These are phyloP conservation scores for Falco naumanni DNA, from an alignment of 2,797 vertebrate species.

Conservation along the genomic window DNA sequence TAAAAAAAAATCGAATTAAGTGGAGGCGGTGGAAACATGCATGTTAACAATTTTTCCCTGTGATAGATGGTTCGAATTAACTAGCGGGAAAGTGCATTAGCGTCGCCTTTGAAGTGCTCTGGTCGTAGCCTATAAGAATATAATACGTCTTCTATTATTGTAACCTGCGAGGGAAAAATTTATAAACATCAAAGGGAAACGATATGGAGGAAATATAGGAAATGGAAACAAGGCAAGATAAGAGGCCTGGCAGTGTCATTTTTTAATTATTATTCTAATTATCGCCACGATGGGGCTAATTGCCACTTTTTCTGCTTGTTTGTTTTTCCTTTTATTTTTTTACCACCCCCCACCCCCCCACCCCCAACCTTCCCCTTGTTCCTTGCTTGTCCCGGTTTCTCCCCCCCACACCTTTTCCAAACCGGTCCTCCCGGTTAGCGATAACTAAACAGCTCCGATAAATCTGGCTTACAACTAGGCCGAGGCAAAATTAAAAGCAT, in stretches of 20 bases:
- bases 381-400: background rate
- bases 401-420: conserved; percentile 8
- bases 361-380: background rate
- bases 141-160: conserved; percentile 70
- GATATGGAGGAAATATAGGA: conserved; percentile 62
- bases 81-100: conserved; percentile 77
- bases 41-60: conserved; percentile 76
- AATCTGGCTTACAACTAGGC: conserved; percentile 63
- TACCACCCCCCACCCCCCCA: background rate
- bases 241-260: conserved; percentile 25
- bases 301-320: conserved; percentile 16
- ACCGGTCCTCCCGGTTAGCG: background rate
- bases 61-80: conserved; percentile 82
- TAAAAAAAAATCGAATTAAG: conserved; percentile 67
- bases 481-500: conserved; percentile 69
- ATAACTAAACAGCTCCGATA: conserved; percentile 59
- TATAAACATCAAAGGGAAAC: conserved; percentile 70
- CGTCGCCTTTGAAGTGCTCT: conserved; percentile 75
- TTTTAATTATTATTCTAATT: conserved; percentile 62
- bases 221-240: conserved; percentile 71
- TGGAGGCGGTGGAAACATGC: conserved; percentile 69
- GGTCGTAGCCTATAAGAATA: conserved; percentile 69
- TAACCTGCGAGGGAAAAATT: conserved; percentile 72
- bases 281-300: background rate
- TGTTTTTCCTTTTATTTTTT: background rate